phyloP scores from a whole-genome alignment of 2,888 invertebrate genomes.

The Microdon myrmicae region DNA sequence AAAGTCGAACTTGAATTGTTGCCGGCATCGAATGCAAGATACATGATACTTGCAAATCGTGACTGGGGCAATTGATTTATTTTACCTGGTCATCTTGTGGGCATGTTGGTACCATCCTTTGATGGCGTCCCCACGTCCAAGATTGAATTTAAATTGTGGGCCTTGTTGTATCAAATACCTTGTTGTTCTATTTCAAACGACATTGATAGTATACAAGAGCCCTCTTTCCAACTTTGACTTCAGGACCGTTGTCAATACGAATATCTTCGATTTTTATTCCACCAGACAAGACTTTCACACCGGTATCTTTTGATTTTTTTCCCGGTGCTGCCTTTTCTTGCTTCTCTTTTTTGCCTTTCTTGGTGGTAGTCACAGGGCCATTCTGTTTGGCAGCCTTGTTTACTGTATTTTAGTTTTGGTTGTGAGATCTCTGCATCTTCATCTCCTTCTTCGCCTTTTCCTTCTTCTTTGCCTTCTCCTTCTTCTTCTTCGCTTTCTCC shows the following conservation, averaged over 20 bases:
- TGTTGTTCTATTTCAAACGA: constrained; percentile 82
- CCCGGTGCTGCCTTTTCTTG: constrained; percentile 61
- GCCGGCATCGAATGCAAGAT: too few species aligned
- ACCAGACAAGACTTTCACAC: constrained; percentile 72
- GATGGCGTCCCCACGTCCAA: constrained; percentile 88
- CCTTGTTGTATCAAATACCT: constrained; percentile 86
- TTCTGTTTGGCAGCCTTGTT: constrained; percentile 68
- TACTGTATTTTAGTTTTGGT: constrained; percentile 63
- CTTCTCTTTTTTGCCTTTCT: constrained; percentile 65
- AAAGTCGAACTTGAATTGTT: too few species aligned
- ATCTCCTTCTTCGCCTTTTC: constrained; percentile 59
- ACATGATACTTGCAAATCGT: too few species aligned
- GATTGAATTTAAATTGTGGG: constrained; percentile 84
- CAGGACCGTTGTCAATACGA: constrained; percentile 80
- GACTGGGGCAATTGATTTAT: too few species aligned
- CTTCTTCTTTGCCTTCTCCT: constrained; percentile 56
- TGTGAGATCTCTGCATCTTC: constrained; percentile 68
- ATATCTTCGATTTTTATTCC: constrained; percentile 85
- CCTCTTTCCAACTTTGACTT: constrained; percentile 81
- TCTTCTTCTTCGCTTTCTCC: constrained; percentile 60
- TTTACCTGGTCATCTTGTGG: too few species aligned
- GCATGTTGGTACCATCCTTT: constrained; percentile 96
- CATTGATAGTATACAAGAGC: constrained; percentile 87
- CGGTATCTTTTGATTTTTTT: constrained; percentile 55
- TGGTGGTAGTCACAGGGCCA: constrained; percentile 66